These are phyloP conservation scores for Rhincodon typus DNA, from an alignment of 2,797 vertebrate species.

Conservation along the genomic window DNA sequence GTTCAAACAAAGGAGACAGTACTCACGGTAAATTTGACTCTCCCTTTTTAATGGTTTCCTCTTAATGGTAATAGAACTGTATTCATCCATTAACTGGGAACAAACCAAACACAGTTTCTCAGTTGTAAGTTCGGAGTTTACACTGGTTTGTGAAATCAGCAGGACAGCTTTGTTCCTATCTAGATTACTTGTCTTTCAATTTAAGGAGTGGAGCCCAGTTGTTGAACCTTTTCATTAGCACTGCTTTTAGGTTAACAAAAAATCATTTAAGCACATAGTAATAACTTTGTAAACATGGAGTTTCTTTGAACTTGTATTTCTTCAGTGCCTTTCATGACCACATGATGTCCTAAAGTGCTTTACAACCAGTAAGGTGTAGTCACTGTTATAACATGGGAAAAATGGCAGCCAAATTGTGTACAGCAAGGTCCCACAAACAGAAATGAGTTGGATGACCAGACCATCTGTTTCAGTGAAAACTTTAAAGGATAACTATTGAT, in stretches of 20 bases:
- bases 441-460: not conserved
- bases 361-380: not conserved
- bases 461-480: not conserved
- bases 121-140: not conserved
- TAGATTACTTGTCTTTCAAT: not conserved
- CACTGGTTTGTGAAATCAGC: slow-evolving; percentile 25
- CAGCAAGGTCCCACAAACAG: not conserved
- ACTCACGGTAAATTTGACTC: slow-evolving; percentile 13
- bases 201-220: not conserved
- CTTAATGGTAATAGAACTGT: slow-evolving; percentile 13
- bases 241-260: not conserved
- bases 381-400: not conserved
- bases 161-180: not conserved
- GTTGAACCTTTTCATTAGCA: not conserved
- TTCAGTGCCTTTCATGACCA: not conserved
- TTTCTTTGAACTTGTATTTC: not conserved
- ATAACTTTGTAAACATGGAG: not conserved
- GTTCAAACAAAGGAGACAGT: slow-evolving; percentile 20
- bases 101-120: not conserved
- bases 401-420: not conserved
- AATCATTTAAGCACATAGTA: not conserved
- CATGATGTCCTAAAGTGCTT: not conserved
- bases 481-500: not conserved
- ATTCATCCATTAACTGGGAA: slow-evolving; percentile 15
- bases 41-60: slow-evolving; percentile 32